Conservation (phyloP, 2,797 vertebrate species). For the Monodelphis domestica region DNA sequence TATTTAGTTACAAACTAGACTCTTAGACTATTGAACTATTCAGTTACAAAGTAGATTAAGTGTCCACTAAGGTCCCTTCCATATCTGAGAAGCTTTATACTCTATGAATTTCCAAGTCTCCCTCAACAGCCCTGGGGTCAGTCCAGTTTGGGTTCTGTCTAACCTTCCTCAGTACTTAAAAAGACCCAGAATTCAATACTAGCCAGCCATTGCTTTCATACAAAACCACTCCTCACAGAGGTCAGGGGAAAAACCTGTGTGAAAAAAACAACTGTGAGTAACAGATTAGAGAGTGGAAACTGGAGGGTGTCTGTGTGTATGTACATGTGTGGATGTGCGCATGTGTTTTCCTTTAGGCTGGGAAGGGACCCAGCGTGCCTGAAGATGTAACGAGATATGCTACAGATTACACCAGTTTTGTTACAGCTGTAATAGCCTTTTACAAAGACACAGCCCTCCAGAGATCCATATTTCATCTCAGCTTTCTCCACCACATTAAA, state of each 20-base stretch:
- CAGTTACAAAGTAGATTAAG: background rate
- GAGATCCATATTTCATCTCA: slow-evolving; percentile 85
- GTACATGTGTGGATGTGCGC: slow-evolving; percentile 55
- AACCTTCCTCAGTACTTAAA: background rate
- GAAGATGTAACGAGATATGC: slow-evolving; percentile 80
- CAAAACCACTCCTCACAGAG: slow-evolving; percentile 37
- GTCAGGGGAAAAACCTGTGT: slow-evolving; percentile 52
- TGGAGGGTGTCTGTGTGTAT: background rate
- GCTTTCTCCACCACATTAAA: slow-evolving; percentile 83
- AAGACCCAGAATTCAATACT: slow-evolving; percentile 13
- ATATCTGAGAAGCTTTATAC: background rate
- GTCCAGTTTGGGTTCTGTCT: background rate
- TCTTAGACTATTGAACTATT: too few species aligned
- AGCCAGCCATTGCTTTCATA: slow-evolving; percentile 19
- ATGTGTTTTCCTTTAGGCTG: slow-evolving; percentile 67
- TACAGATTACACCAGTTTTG: slow-evolving; percentile 83
- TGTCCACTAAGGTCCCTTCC: background rate
- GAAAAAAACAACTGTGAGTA: slow-evolving; percentile 54
- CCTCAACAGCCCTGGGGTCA: background rate
- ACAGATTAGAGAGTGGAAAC: slow-evolving; percentile 56
- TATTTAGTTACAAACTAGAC: background rate
- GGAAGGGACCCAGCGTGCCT: slow-evolving; percentile 76
- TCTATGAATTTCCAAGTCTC: background rate
- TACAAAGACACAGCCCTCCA: slow-evolving; percentile 79
- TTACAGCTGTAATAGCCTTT: slow-evolving; percentile 85